phyloP scores from a whole-genome alignment of 2,797 vertebrate species.

The Hypotaenidia okinawae region DNA sequence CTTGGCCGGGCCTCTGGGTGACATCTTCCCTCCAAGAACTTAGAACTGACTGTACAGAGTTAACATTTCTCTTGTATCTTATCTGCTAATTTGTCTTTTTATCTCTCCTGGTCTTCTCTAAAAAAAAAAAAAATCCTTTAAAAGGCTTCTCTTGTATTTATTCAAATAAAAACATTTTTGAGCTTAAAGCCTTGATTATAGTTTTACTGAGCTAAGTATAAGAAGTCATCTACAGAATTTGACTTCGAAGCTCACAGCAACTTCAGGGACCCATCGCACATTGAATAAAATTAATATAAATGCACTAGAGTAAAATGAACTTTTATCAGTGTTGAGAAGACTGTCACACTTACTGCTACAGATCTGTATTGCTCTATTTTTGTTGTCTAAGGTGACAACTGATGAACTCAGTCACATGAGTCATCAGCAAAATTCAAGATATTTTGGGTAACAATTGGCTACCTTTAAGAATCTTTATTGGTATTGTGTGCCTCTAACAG shows the following conservation, averaged over 20 bases:
- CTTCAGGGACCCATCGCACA: background rate
- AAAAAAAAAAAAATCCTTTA: background rate
- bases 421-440: background rate
- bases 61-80: background rate
- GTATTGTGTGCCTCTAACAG: background rate
- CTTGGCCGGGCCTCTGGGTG: background rate
- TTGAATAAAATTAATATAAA: background rate
- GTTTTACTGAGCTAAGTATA: background rate
- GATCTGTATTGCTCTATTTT: background rate
- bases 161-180: background rate
- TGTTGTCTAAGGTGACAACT: background rate
- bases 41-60: background rate
- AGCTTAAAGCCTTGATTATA: background rate
- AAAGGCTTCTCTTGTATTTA: accelerated
- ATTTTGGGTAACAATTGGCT: background rate
- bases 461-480: background rate
- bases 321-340: background rate
- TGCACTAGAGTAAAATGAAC: background rate
- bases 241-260: background rate
- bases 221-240: background rate
- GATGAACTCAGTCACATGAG: background rate
- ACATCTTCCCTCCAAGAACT: background rate
- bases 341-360: background rate
- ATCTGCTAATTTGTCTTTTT: background rate
- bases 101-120: background rate